Evolutionary conservation across 2,113 vertebrate species (phyloP).

Genomic region (Poeciliopsis occidentalis): DNA sequence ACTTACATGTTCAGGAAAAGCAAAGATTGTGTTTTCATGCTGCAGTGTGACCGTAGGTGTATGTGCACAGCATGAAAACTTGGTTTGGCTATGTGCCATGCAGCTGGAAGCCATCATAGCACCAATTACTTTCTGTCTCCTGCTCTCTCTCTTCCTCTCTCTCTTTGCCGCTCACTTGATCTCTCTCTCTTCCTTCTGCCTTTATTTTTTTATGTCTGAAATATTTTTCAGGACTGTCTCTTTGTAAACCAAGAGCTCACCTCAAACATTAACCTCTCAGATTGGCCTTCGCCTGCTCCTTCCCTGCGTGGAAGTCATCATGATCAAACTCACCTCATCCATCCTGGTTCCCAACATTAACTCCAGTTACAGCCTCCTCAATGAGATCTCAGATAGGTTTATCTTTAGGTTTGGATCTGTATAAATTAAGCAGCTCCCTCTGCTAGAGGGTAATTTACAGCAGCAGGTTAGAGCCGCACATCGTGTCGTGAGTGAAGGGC

Average conservation of each 20-base stretch:
- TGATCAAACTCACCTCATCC: not conserved
- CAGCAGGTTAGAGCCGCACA: conserved; percentile 27
- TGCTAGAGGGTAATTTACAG: conserved; percentile 40
- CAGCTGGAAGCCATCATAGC: conserved; percentile 98
- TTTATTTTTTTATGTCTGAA: conserved; percentile 58
- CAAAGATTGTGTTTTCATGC: conserved; percentile 43
- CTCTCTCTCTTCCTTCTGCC: conserved; percentile 45
- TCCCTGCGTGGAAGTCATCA: not conserved
- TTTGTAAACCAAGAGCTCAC: conserved; percentile 28
- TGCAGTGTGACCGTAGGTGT: conserved; percentile 26
- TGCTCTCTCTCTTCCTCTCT: conserved; percentile 73
- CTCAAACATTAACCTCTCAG: conserved; percentile 39
- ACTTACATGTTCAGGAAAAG: conserved; percentile 83
- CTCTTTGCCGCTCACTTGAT: conserved; percentile 50
- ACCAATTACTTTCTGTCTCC: conserved; percentile 96
- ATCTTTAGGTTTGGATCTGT: not conserved
- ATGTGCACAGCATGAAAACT: conserved; percentile 79
- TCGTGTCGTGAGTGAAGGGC: conserved; percentile 48
- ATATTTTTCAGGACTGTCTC: conserved; percentile 53
- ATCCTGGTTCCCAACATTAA: not conserved
- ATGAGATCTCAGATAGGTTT: conserved; percentile 1
- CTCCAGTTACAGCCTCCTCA: conserved; percentile 3
- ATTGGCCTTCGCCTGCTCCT: conserved; percentile 11
- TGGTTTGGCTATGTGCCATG: conserved; percentile 86
- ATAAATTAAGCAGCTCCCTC: conserved; percentile 3